Base-by-base conservation (phyloP, 2,888 invertebrate genomes). In the Phytoseiulus persimilis region DNA sequence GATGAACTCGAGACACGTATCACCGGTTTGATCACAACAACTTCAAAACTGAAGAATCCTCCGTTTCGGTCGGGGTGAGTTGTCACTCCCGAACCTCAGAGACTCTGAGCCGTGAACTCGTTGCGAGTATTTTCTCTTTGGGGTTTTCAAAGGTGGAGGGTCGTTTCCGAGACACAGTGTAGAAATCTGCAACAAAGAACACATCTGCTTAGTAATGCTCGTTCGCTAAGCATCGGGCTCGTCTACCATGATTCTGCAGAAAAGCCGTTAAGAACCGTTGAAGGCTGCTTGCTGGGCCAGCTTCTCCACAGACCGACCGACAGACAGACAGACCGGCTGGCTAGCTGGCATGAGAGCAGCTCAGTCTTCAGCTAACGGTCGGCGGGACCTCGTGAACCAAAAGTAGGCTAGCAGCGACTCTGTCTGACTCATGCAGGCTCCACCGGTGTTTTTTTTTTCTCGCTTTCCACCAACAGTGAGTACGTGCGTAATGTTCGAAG, bases 321-420 rank as follows among this genome's bases (percentile, higher is more conserved):
- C 32, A 28, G 32, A 32, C 84, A 32, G 87, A 87, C 32, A 3
- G 31, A 32, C 18, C 39, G 23, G 87, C 32, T 14, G 83, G 83
- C 18, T 83, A 31, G 83, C 31, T n/a, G 87, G 31, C 33, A 32
- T 31, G 87, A 45, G 39, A 87, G 39, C 32, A 32, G 33, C 33
- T 32, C 87, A 87, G 87, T 87, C 87, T 87, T 87, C 87, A 45
- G 45, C 87, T 87, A 87, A 87, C 87, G 87, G 87, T 87, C 87
- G 87, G n/a, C 45, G 87, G 33, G 45, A 33, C 87, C 32, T 87
- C 32, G 32, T 87, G 87, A n/a, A 87, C 39, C 87, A 39, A 45
- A 87, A 45, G 28, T n/a, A 87, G 87, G 87, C 33, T 33, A 32
- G 6, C 18, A n/a, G 87, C 87, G 87, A 39, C n/a, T 32, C 0